Conservation (phyloP, 2,888 invertebrate species). For the Athetis lepigone region DNA sequence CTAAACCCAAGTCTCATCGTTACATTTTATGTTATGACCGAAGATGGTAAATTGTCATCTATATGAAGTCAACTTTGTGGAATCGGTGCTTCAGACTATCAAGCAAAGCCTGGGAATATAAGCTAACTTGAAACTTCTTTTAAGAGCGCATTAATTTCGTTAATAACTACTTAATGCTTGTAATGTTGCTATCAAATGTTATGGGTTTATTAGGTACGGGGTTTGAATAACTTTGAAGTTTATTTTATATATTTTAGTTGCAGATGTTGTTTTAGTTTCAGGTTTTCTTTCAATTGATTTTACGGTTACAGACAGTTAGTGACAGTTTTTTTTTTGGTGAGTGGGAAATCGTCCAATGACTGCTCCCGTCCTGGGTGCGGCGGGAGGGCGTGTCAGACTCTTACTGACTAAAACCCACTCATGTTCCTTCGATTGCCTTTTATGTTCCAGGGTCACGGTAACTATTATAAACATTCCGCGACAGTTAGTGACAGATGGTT, state of each 20-base stretch:
- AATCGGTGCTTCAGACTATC: conserved; percentile 55
- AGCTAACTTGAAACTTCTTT: conserved; percentile 61
- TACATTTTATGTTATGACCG: conserved; percentile 84
- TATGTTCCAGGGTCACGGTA: too few relatives aligned
- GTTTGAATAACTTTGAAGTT: conserved; percentile 25
- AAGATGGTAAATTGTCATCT: conserved; percentile 86
- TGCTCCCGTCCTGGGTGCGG: too few relatives aligned
- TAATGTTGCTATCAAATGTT: conserved; percentile 59
- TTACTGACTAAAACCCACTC: too few relatives aligned
- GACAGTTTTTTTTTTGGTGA: too few relatives aligned
- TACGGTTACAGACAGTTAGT: too few relatives aligned
- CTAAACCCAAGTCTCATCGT: conserved; percentile 72
- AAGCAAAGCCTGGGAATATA: conserved; percentile 54
- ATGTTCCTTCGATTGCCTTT: too few relatives aligned
- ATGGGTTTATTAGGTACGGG: conserved; percentile 37
- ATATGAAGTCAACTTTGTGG: conserved; percentile 58
- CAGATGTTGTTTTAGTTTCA: not conserved
- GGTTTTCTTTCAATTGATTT: too few relatives aligned
- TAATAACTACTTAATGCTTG: conserved; percentile 65
- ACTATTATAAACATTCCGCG: too few relatives aligned
- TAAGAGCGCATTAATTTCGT: conserved; percentile 62
- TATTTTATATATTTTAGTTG: conserved; percentile 1
- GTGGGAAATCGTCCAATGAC: too few relatives aligned
- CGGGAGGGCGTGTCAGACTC: too few relatives aligned
- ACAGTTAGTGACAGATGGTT: too few relatives aligned